Conservation (phyloP, 2,888 invertebrate species). For the Lampropteryx suffumata region DNA sequence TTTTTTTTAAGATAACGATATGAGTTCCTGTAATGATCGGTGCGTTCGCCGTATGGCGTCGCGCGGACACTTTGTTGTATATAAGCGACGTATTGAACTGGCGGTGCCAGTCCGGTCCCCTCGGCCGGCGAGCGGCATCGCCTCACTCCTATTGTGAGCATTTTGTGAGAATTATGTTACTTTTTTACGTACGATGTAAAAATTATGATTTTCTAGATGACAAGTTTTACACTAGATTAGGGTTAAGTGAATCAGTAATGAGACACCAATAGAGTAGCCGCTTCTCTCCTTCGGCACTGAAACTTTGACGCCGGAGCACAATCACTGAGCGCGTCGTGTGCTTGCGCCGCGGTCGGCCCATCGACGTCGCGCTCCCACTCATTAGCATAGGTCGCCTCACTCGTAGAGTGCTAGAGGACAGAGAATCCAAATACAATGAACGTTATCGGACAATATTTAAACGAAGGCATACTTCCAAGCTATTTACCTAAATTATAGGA, state of each 20-base stretch:
- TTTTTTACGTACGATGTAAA: constrained; percentile 77
- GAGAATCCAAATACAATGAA: constrained; percentile 73
- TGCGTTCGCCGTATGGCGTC: constrained; percentile 60
- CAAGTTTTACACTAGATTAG: constrained; percentile 82
- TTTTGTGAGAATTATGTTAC: constrained; percentile 81
- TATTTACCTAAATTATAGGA: constrained; percentile 77
- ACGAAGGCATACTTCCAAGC: constrained; percentile 80
- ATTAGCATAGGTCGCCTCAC: constrained; percentile 77
- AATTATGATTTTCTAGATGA: constrained; percentile 76
- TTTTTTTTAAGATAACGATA: constrained; percentile 80
- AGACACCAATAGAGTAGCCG: constrained; percentile 83
- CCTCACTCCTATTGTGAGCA: constrained; percentile 78
- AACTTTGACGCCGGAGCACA: constrained; percentile 75
- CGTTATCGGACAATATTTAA: constrained; percentile 80
- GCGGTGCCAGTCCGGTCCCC: constrained; percentile 37
- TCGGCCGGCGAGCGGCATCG: constrained; percentile 66
- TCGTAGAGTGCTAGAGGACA: constrained; percentile 78
- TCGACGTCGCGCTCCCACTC: constrained; percentile 48
- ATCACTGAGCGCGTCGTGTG: constrained; percentile 42
- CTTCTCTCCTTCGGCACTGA: constrained; percentile 79
- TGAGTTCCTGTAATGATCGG: constrained; percentile 81
- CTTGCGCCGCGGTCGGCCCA: constrained; percentile 25
- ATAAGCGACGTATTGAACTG: constrained; percentile 71
- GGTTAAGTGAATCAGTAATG: constrained; percentile 80
- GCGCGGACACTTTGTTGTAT: constrained; percentile 73